Evolutionary conservation across 2,113 vertebrate species (phyloP).

Genomic region (Silurus asotus): DNA sequence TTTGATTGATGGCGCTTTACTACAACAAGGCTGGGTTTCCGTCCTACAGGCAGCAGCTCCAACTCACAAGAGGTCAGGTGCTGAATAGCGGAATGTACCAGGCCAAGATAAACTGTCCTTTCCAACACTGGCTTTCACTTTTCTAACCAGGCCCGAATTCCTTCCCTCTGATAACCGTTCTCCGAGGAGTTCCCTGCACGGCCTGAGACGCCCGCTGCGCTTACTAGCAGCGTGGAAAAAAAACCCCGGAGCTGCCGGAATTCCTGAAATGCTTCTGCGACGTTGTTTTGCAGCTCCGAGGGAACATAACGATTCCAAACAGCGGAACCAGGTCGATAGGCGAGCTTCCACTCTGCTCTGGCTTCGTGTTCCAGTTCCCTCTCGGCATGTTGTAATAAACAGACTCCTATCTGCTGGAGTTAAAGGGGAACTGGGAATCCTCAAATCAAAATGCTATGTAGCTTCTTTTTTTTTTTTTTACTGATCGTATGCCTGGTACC

Average conservation of each 20-base stretch:
- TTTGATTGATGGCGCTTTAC: slow-evolving; percentile 18
- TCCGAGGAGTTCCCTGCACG: slow-evolving; percentile 42
- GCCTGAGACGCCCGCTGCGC: slow-evolving; percentile 3
- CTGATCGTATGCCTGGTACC: slow-evolving; percentile 73
- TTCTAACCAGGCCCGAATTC: slow-evolving; percentile 73
- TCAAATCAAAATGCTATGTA: slow-evolving; percentile 57
- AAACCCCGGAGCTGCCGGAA: slow-evolving; percentile 51
- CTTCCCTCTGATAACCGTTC: slow-evolving; percentile 57
- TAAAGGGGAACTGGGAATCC: slow-evolving; percentile 57
- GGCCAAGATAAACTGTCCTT: slow-evolving; percentile 86
- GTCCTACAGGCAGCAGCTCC: slow-evolving; percentile 60
- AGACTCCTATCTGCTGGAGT: slow-evolving; percentile 46
- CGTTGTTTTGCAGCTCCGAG: slow-evolving; percentile 54
- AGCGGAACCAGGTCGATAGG: slow-evolving; percentile 55
- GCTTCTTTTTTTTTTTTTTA: neutral
- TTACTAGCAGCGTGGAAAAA: slow-evolving; percentile 41
- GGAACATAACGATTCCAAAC: slow-evolving; percentile 59
- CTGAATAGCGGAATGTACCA: slow-evolving; percentile 69
- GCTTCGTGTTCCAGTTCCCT: slow-evolving; percentile 39
- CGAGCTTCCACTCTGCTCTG: slow-evolving; percentile 43
- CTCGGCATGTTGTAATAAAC: slow-evolving; percentile 54
- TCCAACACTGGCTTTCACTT: slow-evolving; percentile 80
- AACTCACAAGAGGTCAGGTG: slow-evolving; percentile 78
- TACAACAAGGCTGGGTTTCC: slow-evolving; percentile 18
- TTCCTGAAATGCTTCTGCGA: slow-evolving; percentile 59